A percentile compares a stretch with the other conserved stretches of the same genome.
phyloP scores from a whole-genome alignment of 2,888 invertebrate genomes.

The Auanema freiburgensis region DNA sequence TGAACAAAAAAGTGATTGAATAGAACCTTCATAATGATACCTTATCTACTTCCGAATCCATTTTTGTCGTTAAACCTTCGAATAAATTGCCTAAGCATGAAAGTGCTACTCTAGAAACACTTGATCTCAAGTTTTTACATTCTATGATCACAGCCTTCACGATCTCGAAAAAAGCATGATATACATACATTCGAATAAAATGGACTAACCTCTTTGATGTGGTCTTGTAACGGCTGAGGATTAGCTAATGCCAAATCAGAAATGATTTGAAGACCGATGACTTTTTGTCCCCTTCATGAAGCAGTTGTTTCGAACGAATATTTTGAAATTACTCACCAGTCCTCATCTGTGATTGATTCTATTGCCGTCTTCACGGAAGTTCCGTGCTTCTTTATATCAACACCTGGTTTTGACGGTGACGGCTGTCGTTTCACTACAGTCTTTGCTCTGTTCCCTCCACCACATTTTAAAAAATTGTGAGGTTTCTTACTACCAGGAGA shows the following conservation, averaged over 20 bases:
- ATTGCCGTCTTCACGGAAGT: constrained; percentile 23
- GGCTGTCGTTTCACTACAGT: constrained; percentile 1
- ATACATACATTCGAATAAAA: too few species aligned
- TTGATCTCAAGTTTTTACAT: constrained; percentile 82
- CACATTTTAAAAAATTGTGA: constrained; percentile 18
- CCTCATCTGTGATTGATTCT: constrained; percentile 41
- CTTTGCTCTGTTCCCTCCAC: constrained; percentile 13
- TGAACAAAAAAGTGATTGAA: not conserved
- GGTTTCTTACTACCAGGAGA: constrained; percentile 27
- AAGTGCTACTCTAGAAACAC: constrained; percentile 87
- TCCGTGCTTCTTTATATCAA: not conserved
- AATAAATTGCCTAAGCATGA: constrained; percentile 81
- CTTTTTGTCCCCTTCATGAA: constrained; percentile 75
- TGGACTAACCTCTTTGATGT: constrained; percentile 45
- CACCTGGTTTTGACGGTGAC: constrained; percentile 5
- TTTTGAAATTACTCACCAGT: constrained; percentile 29
- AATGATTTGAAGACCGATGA: constrained; percentile 72
- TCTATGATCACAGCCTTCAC: constrained; percentile 39
- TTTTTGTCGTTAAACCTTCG: constrained; percentile 67
- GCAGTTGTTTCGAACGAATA: not conserved
- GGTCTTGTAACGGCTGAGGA: constrained; percentile 33
- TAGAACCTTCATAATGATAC: constrained; percentile 26
- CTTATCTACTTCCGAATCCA: constrained; percentile 70
- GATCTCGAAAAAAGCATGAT: too few species aligned
- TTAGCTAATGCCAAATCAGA: constrained; percentile 34